Percentiles rank a stretch among this genome's conserved stretches.
Conservation (phyloP, 2,113 vertebrate species). For the Tragelaphus scriptus region DNA sequence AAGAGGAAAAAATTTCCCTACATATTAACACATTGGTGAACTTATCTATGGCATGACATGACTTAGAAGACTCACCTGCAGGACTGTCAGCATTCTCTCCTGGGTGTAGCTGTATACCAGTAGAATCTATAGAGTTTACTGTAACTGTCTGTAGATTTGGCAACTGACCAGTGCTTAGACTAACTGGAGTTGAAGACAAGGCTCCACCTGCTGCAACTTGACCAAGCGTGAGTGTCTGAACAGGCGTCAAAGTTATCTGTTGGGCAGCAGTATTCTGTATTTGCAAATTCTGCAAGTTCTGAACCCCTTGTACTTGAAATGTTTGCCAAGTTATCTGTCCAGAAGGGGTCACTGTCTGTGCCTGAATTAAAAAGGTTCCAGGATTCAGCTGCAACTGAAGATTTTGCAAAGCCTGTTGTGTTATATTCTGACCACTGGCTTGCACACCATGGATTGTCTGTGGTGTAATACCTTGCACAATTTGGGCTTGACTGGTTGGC, state of each 20-base stretch:
- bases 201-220: slow-evolving; percentile 89
- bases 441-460: slow-evolving; percentile 88
- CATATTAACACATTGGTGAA: not conserved
- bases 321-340: slow-evolving; percentile 99
- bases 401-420: slow-evolving; percentile 91
- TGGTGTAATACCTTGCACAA: slow-evolving; percentile 93
- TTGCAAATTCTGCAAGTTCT: slow-evolving; percentile 98
- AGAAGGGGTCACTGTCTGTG: slow-evolving; percentile 96
- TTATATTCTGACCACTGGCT: slow-evolving; percentile 86
- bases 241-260: slow-evolving; percentile 97
- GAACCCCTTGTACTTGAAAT: slow-evolving; percentile 99
- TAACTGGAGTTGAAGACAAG: slow-evolving; percentile 87
- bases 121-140: slow-evolving; percentile 93
- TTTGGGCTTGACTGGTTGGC: slow-evolving; percentile 92
- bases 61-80: slow-evolving; percentile 81
- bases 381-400: slow-evolving; percentile 97
- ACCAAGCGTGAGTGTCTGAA: slow-evolving; percentile 96
- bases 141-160: slow-evolving; percentile 98
- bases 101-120: slow-evolving; percentile 89
- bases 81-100: slow-evolving; percentile 90
- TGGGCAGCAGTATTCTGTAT: slow-evolving; percentile 94
- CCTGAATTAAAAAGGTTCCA: slow-evolving; percentile 98
- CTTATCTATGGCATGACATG: not conserved
- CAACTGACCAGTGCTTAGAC: slow-evolving; percentile 93
- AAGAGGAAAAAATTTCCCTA: not conserved